Percentiles rank a stretch among this genome's conserved stretches.
phyloP scores from a whole-genome alignment of 92 coral and sea anemone genomes.

The Umimayanthus kanabou region DNA sequence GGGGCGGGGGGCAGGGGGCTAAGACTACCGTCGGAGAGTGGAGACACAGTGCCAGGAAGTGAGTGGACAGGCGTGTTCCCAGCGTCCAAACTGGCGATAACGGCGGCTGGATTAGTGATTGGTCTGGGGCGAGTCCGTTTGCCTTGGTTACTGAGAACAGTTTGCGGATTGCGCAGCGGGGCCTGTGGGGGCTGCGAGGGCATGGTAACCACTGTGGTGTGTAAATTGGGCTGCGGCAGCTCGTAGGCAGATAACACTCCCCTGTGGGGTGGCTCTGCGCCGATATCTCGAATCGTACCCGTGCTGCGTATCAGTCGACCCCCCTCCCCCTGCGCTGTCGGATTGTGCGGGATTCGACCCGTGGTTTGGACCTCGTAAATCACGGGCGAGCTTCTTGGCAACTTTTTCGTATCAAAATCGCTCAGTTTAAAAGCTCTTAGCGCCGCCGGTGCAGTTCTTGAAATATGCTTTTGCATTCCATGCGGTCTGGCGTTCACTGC shows the following conservation, averaged over 20 bases:
- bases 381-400: slow-evolving; percentile 49
- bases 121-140: slow-evolving; percentile 74
- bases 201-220: slow-evolving; percentile 57
- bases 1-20: slow-evolving; percentile 86
- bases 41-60: slow-evolving; percentile 38
- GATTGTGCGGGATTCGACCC: slow-evolving; percentile 22
- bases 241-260: slow-evolving; percentile 63
- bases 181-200: slow-evolving; percentile 53
- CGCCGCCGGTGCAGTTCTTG: slow-evolving; percentile 39
- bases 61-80: slow-evolving; percentile 19
- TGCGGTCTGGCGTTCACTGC: slow-evolving; percentile 34
- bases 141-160: slow-evolving; percentile 44
- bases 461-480: slow-evolving; percentile 37
- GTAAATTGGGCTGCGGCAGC: slow-evolving; percentile 63
- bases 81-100: slow-evolving; percentile 67
- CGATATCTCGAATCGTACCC: slow-evolving; percentile 56
- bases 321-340: background rate
- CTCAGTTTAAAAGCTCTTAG: slow-evolving; percentile 21
- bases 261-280: slow-evolving; percentile 30
- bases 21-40: slow-evolving; percentile 39
- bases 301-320: slow-evolving; percentile 28
- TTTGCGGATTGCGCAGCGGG: slow-evolving; percentile 49
- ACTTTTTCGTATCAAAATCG: slow-evolving; percentile 18
- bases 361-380: slow-evolving; percentile 53
- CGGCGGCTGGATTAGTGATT: slow-evolving; percentile 56